A percentile compares a stretch with the other conserved stretches of the same genome.
Conservation (phyloP, 1,140 invertebrate species). For the Drosophila athabasca region DNA sequence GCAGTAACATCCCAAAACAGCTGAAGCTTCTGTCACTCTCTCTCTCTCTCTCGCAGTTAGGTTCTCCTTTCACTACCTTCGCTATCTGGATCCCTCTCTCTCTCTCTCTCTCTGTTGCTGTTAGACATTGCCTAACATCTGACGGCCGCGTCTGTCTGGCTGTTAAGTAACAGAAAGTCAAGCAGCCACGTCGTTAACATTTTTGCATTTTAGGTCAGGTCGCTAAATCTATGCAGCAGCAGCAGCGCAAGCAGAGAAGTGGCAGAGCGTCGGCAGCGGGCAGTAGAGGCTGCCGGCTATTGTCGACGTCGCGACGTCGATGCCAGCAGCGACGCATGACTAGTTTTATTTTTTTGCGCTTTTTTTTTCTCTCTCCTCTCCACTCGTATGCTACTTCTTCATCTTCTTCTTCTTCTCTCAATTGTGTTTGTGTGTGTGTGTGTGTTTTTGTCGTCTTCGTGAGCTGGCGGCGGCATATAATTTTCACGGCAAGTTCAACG, state of each 20-base stretch:
- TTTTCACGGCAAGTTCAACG: constrained; percentile 81
- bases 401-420: constrained; percentile 16
- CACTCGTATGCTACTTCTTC: not conserved
- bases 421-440: no score
- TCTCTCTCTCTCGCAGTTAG: constrained; percentile 1
- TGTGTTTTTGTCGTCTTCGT: constrained; percentile 49
- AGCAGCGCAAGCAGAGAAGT: constrained; percentile 1
- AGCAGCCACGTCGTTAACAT: constrained; percentile 32
- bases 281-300: no score
- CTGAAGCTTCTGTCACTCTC: constrained; percentile 25
- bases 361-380: constrained; percentile 8
- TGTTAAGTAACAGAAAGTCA: constrained; percentile 45
- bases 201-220: constrained; percentile 83
- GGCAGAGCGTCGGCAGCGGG: no score
- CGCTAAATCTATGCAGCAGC: constrained; percentile 74
- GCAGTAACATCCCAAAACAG: constrained; percentile 25
- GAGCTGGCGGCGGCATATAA: constrained; percentile 61
- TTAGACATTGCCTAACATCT: constrained; percentile 4
- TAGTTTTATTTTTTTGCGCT: constrained; percentile 51
- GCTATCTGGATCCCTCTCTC: not conserved
- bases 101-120: constrained; percentile 1
- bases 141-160: constrained; percentile 11
- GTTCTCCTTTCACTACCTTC: not conserved
- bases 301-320: constrained; percentile 11
- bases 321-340: constrained; percentile 61